Conservation (phyloP, 2,888 invertebrate species). For the Fragum fragum region DNA sequence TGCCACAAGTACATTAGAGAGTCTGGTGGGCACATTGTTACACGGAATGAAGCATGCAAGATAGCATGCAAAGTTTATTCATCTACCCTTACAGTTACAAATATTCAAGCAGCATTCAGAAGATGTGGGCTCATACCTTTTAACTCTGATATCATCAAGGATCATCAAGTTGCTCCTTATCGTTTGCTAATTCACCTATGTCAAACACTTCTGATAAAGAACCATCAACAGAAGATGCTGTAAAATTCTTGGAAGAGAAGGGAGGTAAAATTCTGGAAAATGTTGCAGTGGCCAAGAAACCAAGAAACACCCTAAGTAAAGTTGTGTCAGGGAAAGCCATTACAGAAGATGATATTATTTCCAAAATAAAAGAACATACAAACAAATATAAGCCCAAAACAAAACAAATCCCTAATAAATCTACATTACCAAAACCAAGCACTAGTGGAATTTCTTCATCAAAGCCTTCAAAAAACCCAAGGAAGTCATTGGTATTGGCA, state of each 20-base stretch:
- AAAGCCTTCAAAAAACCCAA: conserved; percentile 5
- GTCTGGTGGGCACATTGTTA: conserved; percentile 1
- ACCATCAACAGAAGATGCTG: conserved; percentile 4
- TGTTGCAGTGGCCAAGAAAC: conserved; percentile 15
- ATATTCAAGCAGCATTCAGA: too few species aligned
- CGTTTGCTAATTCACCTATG: background rate
- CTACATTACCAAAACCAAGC: conserved; percentile 6
- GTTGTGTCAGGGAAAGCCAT: conserved; percentile 17
- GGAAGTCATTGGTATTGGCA: background rate
- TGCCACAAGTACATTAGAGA: conserved; percentile 47
- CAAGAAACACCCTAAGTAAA: conserved; percentile 16
- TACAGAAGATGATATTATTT: conserved; percentile 9
- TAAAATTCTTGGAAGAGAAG: conserved; percentile 7
- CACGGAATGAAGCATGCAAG: too few species aligned
- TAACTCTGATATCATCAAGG: too few species aligned
- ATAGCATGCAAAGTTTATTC: conserved; percentile 13
- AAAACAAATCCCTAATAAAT: background rate
- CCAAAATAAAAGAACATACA: conserved; percentile 18
- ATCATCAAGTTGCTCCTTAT: conserved; percentile 13
- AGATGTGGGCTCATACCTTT: too few species aligned
- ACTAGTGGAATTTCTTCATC: background rate
- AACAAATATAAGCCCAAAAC: conserved; percentile 8
- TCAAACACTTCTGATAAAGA: background rate
- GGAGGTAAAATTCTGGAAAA: background rate
- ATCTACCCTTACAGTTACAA: background rate